Conservation (phyloP, 2,113 vertebrate genomes). For the Galbula dea region DNA sequence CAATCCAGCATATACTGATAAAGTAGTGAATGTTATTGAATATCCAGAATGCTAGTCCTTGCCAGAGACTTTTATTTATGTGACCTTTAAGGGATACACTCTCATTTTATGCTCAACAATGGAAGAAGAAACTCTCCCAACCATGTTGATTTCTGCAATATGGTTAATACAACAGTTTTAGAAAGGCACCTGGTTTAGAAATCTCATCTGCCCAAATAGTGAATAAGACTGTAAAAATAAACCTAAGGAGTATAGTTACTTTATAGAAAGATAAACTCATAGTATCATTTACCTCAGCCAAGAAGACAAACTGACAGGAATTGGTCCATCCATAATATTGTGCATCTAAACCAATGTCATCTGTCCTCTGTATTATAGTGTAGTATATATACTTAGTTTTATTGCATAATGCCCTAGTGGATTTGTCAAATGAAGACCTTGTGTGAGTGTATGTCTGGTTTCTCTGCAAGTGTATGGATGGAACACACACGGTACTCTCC, state of each 20-base stretch:
- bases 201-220: background rate
- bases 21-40: constrained; percentile 71
- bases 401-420: background rate
- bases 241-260: background rate
- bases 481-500: constrained; percentile 59
- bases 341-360: background rate
- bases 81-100: constrained; percentile 4
- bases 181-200: background rate
- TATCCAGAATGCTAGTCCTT: constrained; percentile 74
- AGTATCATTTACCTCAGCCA: background rate
- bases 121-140: constrained; percentile 3
- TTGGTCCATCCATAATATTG: background rate
- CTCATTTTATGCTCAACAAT: constrained; percentile 26
- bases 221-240: constrained; percentile 18
- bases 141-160: background rate
- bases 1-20: constrained; percentile 62
- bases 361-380: background rate
- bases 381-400: constrained; percentile 1
- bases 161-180: background rate
- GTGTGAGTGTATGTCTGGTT: constrained; percentile 26
- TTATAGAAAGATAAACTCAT: background rate
- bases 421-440: constrained; percentile 15
- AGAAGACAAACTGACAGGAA: background rate
- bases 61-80: constrained; percentile 68
- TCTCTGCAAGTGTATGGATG: constrained; percentile 48